These are phyloP conservation scores for Caenorhabditis sp. DNA, from an alignment of 2,888 invertebrate genomes.

Conservation along the genomic window DNA sequence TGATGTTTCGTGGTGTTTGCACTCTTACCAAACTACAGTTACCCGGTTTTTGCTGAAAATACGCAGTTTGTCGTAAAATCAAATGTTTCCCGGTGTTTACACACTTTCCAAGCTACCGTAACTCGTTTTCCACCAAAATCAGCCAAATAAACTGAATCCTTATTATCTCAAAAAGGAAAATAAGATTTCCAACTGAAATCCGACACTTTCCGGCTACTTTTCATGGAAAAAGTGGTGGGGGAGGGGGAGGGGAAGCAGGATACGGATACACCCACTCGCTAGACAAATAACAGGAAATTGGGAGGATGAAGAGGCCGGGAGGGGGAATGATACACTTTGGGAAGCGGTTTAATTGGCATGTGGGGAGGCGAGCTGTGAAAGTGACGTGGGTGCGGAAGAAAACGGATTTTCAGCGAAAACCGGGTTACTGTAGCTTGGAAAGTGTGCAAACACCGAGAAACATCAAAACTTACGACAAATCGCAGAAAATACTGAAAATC, in stretches of 20 bases:
- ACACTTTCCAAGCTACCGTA: no score
- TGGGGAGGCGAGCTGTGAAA: neutral
- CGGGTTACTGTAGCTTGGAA: no score
- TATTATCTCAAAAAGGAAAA: no score
- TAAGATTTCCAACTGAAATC: no score
- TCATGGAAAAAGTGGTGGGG: neutral
- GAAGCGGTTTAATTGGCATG: neutral
- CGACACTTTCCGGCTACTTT: neutral
- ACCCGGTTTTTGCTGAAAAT: neutral
- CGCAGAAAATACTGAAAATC: no score
- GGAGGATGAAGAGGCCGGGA: no score
- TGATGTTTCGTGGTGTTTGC: neutral
- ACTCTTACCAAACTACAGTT: no score
- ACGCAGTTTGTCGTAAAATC: neutral
- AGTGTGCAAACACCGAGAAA: no score
- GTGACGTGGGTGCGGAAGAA: neutral
- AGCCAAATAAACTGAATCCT: no score
- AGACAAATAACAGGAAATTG: constrained; percentile 12
- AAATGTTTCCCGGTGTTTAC: neutral
- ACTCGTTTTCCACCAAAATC: neutral
- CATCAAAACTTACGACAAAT: no score
- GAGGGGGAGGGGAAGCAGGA: no score
- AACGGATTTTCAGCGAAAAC: no score
- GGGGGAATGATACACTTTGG: neutral
- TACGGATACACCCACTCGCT: constrained; percentile 2